A percentile compares a stretch with the other conserved stretches of the same genome.
Evolutionary conservation across 1,140 invertebrate species (phyloP).

Genomic region (Caenorhabditis inopinata): DNA sequence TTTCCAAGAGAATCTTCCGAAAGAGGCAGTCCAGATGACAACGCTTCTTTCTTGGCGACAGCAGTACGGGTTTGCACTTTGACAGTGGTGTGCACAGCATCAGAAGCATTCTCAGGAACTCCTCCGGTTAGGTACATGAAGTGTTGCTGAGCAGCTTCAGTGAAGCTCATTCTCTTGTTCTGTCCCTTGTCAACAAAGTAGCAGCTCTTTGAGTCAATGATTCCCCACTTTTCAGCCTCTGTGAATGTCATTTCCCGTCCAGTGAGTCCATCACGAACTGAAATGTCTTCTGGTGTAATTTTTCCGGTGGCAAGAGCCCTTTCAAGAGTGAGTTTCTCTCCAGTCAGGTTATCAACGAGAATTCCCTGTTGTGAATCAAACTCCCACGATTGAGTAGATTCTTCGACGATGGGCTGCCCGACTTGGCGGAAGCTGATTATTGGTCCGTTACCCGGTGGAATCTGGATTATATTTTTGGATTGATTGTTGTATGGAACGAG

Average conservation of each 20-base stretch:
- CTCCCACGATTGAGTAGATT: slow-evolving; percentile 58
- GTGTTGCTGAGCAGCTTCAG: slow-evolving; percentile 69
- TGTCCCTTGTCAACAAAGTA: slow-evolving; percentile 73
- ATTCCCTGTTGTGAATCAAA: slow-evolving; percentile 59
- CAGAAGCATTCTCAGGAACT: slow-evolving; percentile 68
- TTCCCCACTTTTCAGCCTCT: slow-evolving; percentile 74
- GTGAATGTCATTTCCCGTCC: slow-evolving; percentile 73
- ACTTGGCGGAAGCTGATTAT: slow-evolving; percentile 63
- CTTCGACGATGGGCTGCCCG: slow-evolving; percentile 60
- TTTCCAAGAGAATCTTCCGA: slow-evolving; percentile 73
- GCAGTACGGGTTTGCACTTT: slow-evolving; percentile 59
- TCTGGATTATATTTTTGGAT: slow-evolving; percentile 64
- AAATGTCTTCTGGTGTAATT: slow-evolving; percentile 66
- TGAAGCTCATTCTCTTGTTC: slow-evolving; percentile 76
- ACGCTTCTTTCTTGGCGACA: slow-evolving; percentile 57
- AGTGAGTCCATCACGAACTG: slow-evolving; percentile 76
- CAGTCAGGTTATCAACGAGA: slow-evolving; percentile 69
- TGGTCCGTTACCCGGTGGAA: slow-evolving; percentile 60
- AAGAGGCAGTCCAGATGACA: slow-evolving; percentile 31
- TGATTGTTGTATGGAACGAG: slow-evolving; percentile 44
- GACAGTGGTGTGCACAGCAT: slow-evolving; percentile 74
- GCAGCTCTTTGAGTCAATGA: slow-evolving; percentile 75
- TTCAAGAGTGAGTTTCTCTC: slow-evolving; percentile 75
- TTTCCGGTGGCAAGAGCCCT: slow-evolving; percentile 73
- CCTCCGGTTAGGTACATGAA: slow-evolving; percentile 64